phyloP scores from a whole-genome alignment of 2,888 invertebrate genomes.

The Melipona beecheii region DNA sequence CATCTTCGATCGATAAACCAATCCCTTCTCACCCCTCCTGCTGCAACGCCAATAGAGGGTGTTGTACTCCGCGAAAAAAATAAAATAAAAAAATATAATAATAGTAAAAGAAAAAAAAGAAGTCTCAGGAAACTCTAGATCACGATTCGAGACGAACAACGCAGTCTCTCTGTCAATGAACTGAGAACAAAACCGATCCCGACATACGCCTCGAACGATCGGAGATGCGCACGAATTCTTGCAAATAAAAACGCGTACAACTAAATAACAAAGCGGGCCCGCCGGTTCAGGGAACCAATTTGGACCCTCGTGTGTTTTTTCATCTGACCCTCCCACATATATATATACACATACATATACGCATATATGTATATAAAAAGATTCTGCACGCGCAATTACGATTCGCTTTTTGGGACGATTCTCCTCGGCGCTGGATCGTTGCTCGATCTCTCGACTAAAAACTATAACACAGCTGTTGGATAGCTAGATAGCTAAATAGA shows the following conservation, averaged over 20 bases:
- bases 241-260: slow-evolving; percentile 49
- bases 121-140: slow-evolving; percentile 19
- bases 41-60: neutral
- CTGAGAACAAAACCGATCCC: slow-evolving; percentile 8
- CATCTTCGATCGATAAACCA: slow-evolving; percentile 1
- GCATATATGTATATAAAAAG: neutral
- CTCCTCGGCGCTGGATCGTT: neutral
- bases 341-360: neutral
- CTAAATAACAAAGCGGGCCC: slow-evolving; percentile 59
- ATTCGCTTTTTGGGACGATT: slow-evolving; percentile 16
- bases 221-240: slow-evolving; percentile 22
- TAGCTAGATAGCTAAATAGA: neutral
- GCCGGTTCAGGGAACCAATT: neutral
- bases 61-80: neutral
- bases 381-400: slow-evolving; percentile 23
- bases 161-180: slow-evolving; percentile 19
- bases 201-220: neutral
- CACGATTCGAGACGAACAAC: slow-evolving; percentile 23
- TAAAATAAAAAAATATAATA: neutral
- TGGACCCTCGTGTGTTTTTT: slow-evolving; percentile 20
- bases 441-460: slow-evolving; percentile 27
- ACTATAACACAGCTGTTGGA: slow-evolving; percentile 11
- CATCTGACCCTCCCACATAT: slow-evolving; percentile 15
- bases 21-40: neutral
- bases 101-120: slow-evolving; percentile 1